Percentiles rank a stretch among this genome's conserved stretches.
phyloP scores from a whole-genome alignment of 1,140 invertebrate species.

The Aphaenogaster floridana region DNA sequence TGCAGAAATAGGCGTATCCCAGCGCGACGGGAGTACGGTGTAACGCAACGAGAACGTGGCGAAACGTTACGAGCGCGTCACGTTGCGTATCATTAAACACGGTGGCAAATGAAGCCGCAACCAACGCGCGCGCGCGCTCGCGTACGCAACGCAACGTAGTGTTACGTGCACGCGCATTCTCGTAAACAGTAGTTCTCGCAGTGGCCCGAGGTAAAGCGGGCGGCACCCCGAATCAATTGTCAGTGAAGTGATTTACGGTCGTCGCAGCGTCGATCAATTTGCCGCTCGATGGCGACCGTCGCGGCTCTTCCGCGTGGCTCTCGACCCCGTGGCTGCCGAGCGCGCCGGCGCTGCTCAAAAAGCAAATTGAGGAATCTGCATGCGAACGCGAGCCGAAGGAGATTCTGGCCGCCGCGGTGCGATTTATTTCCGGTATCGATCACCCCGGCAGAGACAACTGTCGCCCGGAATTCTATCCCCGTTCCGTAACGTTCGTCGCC shows the following conservation, averaged over 20 bases:
- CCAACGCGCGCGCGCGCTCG: background rate
- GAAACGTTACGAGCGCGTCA: slow-evolving; percentile 52
- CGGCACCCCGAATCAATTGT: slow-evolving; percentile 71
- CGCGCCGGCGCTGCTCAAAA: slow-evolving; percentile 49
- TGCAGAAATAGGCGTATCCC: background rate
- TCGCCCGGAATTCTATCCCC: background rate
- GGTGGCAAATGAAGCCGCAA: slow-evolving; percentile 49
- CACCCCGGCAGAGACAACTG: slow-evolving; percentile 11
- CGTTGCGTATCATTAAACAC: slow-evolving; percentile 57
- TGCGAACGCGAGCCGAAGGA: slow-evolving; percentile 21
- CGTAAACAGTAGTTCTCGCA: slow-evolving; percentile 55
- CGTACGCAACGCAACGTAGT: slow-evolving; percentile 26
- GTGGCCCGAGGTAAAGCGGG: slow-evolving; percentile 68
- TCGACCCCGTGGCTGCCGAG: slow-evolving; percentile 22
- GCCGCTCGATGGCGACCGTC: slow-evolving; percentile 54
- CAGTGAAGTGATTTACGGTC: slow-evolving; percentile 75
- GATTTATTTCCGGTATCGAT: slow-evolving; percentile 45
- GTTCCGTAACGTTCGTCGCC: background rate
- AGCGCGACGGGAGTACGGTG: background rate
- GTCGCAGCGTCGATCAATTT: slow-evolving; percentile 73
- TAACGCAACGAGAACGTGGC: slow-evolving; percentile 44
- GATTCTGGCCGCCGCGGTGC: background rate
- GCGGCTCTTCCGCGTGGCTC: slow-evolving; percentile 6
- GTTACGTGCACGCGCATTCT: slow-evolving; percentile 52
- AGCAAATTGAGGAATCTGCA: slow-evolving; percentile 63